Percentiles rank a stretch among this genome's conserved stretches.
Conservation (phyloP, 2,113 vertebrate species). For the Glaucomys volans region DNA sequence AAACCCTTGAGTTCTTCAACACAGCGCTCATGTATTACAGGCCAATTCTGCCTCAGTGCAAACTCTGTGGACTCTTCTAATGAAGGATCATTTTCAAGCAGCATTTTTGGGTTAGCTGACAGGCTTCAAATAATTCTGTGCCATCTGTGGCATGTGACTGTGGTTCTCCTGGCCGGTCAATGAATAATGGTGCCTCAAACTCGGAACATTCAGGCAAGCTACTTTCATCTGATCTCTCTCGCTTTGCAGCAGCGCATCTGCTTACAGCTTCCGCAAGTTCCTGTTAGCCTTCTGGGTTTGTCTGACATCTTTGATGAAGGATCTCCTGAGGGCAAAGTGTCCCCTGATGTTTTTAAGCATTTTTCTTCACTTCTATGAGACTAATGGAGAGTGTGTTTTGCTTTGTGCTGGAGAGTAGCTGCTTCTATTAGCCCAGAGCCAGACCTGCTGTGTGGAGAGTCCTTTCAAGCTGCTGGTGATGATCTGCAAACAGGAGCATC, state of each 20-base stretch:
- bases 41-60: constrained; percentile 92
- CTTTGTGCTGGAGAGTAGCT: constrained; percentile 96
- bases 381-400: constrained; percentile 92
- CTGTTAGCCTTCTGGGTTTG: constrained; percentile 87
- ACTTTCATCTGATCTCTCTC: constrained; percentile 84
- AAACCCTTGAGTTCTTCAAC: constrained; percentile 93
- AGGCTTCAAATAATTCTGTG: constrained; percentile 84
- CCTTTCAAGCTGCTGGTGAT: constrained; percentile 86
- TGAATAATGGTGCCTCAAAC: constrained; percentile 86
- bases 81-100: constrained; percentile 93
- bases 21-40: constrained; percentile 93
- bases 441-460: constrained; percentile 95
- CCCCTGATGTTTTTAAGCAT: no score
- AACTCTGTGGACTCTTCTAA: constrained; percentile 92
- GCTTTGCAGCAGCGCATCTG: constrained; percentile 88
- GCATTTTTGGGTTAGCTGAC: constrained; percentile 92
- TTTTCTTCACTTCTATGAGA: constrained; percentile 90
- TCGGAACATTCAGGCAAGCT: constrained; percentile 85
- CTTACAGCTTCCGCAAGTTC: constrained; percentile 88
- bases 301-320: constrained; percentile 81
- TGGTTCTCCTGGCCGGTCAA: constrained; percentile 84
- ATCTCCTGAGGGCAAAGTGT: no score
- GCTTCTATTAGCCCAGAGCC: constrained; percentile 97
- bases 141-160: constrained; percentile 83
- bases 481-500: constrained; percentile 90